Evolutionary conservation across 1,140 invertebrate genomes (phyloP), one percentile per base, ranked within the genome.

Genomic region (Cylas formicarius): DNA sequence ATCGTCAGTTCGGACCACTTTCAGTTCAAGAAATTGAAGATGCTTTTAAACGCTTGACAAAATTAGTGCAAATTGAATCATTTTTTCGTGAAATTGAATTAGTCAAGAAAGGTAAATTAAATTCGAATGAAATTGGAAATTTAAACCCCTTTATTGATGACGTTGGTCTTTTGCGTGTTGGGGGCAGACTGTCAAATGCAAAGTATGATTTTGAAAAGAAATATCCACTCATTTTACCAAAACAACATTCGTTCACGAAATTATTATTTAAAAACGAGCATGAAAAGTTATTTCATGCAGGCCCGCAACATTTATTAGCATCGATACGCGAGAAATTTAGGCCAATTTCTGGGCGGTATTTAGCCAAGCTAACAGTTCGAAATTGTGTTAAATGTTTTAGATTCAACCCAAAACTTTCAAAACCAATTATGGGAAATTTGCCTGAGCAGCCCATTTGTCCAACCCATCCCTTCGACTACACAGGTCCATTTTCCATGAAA

Each of bases 401-500:
- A 35, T 14, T 29, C 20, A 51, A 52, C 14, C 48, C 53, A 20
- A 48, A 33, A 44, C 9, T 28, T 11, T 6, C 13, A 4, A n/a
- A 32, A 14, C 22, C 41, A 14, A 3, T 37, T 19, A 44, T 48
- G 46, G 23, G 32, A 21, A 14, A 48, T 36, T 22, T 37, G 17
- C 46, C 46, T 2, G 18, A 28, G 8, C 13, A 7, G 6, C 17
- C 31, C 3, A 21, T 54, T 19, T 44, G 5, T 36, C 43, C 42
- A 7, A n/a, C 21, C 10, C 40, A 34, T 10, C 48, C 58, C 19
- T 68, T 67, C 47, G 47, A 49, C 19, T 37, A 18, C 24, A 52
- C 50, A 13, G 58, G 57, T 5, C 57, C 59, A 7, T 39, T 39
- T 19, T 13, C 16, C 23, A 46, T 56, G 5, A 38, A 42, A 50